phyloP scores from a whole-genome alignment of 1,140 invertebrate genomes.

The Anoplolepis gracilipes region DNA sequence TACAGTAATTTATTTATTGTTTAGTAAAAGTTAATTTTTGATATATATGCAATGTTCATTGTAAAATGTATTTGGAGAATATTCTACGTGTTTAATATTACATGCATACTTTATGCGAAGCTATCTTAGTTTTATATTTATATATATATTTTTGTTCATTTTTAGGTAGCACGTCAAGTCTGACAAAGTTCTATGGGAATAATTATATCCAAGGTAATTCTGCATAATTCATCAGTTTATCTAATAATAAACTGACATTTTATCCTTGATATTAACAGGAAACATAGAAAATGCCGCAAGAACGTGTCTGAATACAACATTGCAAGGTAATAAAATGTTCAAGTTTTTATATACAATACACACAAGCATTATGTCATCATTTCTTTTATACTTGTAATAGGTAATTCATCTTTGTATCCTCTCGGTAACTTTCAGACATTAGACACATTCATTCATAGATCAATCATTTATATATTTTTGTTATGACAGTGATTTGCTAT shows the following conservation, averaged over 20 bases:
- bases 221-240: neutral
- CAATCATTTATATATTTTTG: neutral
- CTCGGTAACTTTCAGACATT: neutral
- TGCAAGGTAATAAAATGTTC: constrained; percentile 72
- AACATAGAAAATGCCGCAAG: constrained; percentile 58
- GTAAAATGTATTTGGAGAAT: neutral
- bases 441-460: neutral
- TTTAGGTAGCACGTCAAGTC: constrained; percentile 34
- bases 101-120: neutral
- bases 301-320: constrained; percentile 59
- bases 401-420: neutral
- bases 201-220: constrained; percentile 51
- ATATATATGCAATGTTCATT: too few species aligned
- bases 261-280: constrained; percentile 55
- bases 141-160: neutral
- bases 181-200: constrained; percentile 4
- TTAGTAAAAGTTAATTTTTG: neutral
- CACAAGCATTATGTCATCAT: neutral
- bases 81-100: neutral
- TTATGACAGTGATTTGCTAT: neutral
- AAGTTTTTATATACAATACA: neutral
- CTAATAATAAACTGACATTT: constrained; percentile 15
- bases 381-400: neutral
- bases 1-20: neutral
- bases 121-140: neutral